Evolutionary conservation across 2,888 invertebrate genomes (phyloP).

Genomic region (Archaeoteleia sp.): DNA sequence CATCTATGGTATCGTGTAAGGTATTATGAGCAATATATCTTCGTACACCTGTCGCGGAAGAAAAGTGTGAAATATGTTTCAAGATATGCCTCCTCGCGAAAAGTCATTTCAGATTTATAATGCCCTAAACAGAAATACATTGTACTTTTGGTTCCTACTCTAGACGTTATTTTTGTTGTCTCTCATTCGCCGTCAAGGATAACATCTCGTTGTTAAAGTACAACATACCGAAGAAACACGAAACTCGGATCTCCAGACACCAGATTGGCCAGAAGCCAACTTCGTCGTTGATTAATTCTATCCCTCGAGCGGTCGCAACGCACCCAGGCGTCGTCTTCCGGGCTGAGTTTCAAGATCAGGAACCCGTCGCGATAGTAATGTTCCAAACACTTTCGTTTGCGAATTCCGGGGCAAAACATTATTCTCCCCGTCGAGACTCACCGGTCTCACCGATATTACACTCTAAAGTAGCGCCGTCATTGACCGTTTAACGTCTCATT

Average conservation of each 20-base stretch:
- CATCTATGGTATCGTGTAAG: slow-evolving; percentile 15
- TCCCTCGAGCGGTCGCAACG: slow-evolving; percentile 2
- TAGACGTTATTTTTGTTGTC: too few species aligned
- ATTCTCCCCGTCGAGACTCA: too few species aligned
- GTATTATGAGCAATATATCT: slow-evolving; percentile 40
- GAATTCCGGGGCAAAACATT: too few species aligned
- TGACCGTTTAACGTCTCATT: slow-evolving; percentile 10
- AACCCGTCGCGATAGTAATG: background rate
- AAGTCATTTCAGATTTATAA: too few species aligned
- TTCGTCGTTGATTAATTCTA: slow-evolving; percentile 9
- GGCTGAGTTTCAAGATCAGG: slow-evolving; percentile 9
- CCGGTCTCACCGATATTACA: too few species aligned
- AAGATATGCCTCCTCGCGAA: too few species aligned
- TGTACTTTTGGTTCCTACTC: too few species aligned
- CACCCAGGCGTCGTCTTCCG: slow-evolving; percentile 13
- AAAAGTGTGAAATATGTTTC: slow-evolving; percentile 32
- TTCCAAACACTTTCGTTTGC: too few species aligned
- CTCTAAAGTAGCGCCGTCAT: slow-evolving; percentile 21
- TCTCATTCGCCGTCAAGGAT: slow-evolving; percentile 7
- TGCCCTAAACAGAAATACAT: too few species aligned
- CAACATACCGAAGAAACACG: slow-evolving; percentile 4
- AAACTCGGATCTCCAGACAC: background rate
- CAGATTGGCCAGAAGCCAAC: slow-evolving; percentile 9
- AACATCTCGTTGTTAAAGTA: background rate
- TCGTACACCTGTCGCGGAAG: slow-evolving; percentile 24